These are phyloP conservation scores for Acyrthosiphon pisum DNA, from an alignment of 1,140 invertebrate genomes.

Conservation along the genomic window DNA sequence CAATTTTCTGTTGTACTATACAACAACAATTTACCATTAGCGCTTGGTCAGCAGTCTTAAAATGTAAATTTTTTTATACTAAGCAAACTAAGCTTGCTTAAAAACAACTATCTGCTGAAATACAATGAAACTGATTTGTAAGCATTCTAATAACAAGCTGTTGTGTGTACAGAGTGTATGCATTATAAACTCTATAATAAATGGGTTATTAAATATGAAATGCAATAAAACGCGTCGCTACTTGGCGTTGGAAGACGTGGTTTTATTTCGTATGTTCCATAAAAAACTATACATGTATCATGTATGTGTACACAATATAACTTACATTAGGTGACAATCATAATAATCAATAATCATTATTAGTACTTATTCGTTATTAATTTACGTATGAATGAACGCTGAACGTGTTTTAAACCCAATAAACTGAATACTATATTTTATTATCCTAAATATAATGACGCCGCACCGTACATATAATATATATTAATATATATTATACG, in stretches of 20 bases:
- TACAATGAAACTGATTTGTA: constrained; percentile 18
- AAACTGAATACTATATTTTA: not conserved
- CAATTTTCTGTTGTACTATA: not conserved
- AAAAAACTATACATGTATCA: not conserved
- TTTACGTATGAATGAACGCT: not conserved
- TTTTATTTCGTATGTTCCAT: constrained; percentile 24
- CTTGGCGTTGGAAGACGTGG: not conserved
- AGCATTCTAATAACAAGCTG: not conserved
- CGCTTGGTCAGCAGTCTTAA: not conserved
- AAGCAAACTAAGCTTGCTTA: not conserved
- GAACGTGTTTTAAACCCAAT: not conserved
- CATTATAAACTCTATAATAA: not conserved
- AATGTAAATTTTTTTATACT: not conserved
- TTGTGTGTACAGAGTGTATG: not conserved
- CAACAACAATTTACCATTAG: constrained; percentile 24
- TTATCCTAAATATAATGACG: not conserved
- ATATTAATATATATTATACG: not conserved
- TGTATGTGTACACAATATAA: not conserved
- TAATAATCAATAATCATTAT: not conserved
- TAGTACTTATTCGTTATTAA: not conserved
- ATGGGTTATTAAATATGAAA: constrained; percentile 10
- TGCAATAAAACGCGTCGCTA: not conserved
- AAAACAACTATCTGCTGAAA: constrained; percentile 14
- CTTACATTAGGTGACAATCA: not conserved
- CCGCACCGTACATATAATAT: not conserved